Evolutionary conservation across 2,888 invertebrate species (phyloP), one percentile per base, ranked within the genome.

Genomic region (Andrena praecox): DNA sequence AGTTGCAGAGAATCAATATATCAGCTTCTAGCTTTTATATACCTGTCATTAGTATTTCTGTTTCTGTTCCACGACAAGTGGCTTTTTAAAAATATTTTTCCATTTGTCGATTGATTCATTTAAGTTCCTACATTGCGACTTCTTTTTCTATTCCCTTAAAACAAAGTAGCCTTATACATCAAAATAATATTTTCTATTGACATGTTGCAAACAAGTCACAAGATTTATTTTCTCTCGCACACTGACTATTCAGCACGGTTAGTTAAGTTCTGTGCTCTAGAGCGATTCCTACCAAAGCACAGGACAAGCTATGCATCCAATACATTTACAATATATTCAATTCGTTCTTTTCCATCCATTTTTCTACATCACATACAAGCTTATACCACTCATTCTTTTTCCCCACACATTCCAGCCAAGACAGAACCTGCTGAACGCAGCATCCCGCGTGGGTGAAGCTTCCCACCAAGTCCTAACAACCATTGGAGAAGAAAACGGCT

Each of bases 401-500:
- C 2, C n/a, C 27, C 29, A 7, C 1, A 82, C 20, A 66, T 91
- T 92, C 42, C 95, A 97, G 96, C 98, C 99, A 0, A 96, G 99
- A 12, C 99, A 99, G 94, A 98, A 96, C 93, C 95, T 99, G 48
- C 96, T 99, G 69, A 98, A 98, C 93, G 99, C 99, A 0, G 99
- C 99, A 0, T 98, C 98, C 16, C 96, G 98, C 83, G 98, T 99
- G 64, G 99, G 99, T 10, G 99, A 99, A 93, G 99, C 99, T 0
- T 99, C 99, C 78, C 98, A 98, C 66, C 97, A 97, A 90, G 98
- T 99, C 0, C 96, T 99, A 71, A 96, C 97, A 91, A 98, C 98
- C 72, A 99, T 99, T 93, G 98, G 98, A 20, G 98, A 98, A 91
- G 98, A 98, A 81, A 97, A 97, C n/a, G 96, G 96, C 16, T 96